phyloP scores from a whole-genome alignment of 2,113 vertebrate genomes.

The Amphilophus citrinellus region DNA sequence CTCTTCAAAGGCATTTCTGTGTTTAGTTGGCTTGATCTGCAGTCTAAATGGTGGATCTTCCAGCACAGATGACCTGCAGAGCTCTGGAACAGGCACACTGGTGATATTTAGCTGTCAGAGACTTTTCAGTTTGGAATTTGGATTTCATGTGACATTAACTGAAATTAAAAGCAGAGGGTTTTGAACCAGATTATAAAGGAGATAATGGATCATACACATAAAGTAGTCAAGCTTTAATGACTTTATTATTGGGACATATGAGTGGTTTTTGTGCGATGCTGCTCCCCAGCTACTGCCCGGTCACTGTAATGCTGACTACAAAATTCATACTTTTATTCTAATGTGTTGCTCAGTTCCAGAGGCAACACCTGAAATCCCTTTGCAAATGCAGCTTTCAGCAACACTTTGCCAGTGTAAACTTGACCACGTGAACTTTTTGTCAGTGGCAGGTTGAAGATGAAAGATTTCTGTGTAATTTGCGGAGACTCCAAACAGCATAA shows the following conservation, averaged over 20 bases:
- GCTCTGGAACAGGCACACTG: neutral
- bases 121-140: neutral
- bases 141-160: neutral
- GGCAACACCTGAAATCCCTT: neutral
- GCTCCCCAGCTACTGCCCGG: neutral
- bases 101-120: neutral
- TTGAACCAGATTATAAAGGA: neutral
- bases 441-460: slow-evolving; percentile 8
- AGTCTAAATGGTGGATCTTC: neutral
- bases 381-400: neutral
- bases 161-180: neutral
- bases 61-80: neutral
- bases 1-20: neutral
- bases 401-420: neutral
- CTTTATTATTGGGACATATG: neutral
- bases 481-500: neutral
- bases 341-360: neutral
- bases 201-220: neutral
- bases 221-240: neutral
- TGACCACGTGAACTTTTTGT: neutral
- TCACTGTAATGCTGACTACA: neutral
- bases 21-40: neutral
- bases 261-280: neutral
- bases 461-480: slow-evolving; percentile 1
- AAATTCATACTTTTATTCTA: neutral